Conservation (phyloP, 2,888 invertebrate genomes). For the Norana najaformis region DNA sequence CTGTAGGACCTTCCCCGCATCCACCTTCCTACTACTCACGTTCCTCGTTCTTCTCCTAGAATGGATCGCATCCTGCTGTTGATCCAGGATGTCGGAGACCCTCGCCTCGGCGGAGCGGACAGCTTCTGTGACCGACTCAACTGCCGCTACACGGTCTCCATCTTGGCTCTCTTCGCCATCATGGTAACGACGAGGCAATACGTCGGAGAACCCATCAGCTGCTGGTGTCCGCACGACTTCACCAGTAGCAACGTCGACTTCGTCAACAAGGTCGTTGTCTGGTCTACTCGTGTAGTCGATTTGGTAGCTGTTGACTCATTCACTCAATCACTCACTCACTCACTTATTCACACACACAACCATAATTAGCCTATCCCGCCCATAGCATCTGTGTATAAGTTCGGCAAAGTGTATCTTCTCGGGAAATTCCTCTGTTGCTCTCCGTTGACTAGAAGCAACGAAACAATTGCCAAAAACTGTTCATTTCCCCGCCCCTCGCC, state of each 20-base stretch:
- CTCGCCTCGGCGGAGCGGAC: slow-evolving; percentile 43
- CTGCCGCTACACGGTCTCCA: slow-evolving; percentile 43
- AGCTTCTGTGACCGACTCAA: slow-evolving; percentile 45
- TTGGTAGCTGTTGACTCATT: neutral
- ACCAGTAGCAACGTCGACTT: slow-evolving; percentile 42
- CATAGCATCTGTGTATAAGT: no score
- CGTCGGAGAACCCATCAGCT: slow-evolving; percentile 44
- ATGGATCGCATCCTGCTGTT: slow-evolving; percentile 44
- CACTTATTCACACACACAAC: neutral
- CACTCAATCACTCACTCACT: neutral
- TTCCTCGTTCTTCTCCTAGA: neutral
- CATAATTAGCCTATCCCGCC: no score
- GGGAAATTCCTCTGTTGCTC: no score
- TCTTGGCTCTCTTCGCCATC: slow-evolving; percentile 34
- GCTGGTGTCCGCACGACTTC: slow-evolving; percentile 46
- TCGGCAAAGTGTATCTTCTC: no score
- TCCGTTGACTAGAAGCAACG: no score
- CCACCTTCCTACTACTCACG: neutral
- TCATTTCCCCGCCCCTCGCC: no score
- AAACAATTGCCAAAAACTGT: no score
- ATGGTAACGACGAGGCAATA: slow-evolving; percentile 38
- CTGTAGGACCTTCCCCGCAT: neutral
- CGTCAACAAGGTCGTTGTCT: slow-evolving; percentile 50
- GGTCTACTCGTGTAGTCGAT: neutral
- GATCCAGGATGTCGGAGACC: slow-evolving; percentile 41